Evolutionary conservation across 2,888 invertebrate genomes (phyloP), one percentile per base, ranked within the genome.

Genomic region (Idaea straminata): DNA sequence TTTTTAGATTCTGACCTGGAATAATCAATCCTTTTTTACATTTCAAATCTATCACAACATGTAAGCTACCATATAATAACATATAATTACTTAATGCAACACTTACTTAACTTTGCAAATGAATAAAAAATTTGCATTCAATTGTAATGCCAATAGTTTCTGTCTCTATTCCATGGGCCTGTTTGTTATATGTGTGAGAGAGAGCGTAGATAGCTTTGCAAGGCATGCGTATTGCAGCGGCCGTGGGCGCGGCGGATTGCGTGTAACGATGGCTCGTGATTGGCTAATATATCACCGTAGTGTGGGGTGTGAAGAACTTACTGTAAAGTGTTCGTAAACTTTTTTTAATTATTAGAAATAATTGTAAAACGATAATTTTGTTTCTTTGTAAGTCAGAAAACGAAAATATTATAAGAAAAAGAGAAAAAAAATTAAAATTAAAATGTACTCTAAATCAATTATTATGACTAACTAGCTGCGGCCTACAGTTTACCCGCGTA

Each of bases 41-140:
- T 5, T 15, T 60, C 60, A 60, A 34, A 25, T 15, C 5, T 13
- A 5, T 58, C 47, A 13, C 10, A 10, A 13, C 47, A 4, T 10
- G 7, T 10, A 47, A 47, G 47, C 47, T 47, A 61, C 62, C 47
- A 80, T 78, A 84, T 86, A 87, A 88, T 88, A 87, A 85, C 83
- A 89, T 84, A 86, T 89, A 91, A 91, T 90, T 88, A 89, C 85
- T 82, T 85, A 87, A 88, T 87, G 86, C 87, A 87, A 83, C 79
- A 83, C 83, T 87, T 88, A 86, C 88, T 47, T 47, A 47, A 47
- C 47, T 91, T 88, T 89, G 86, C 89, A 86, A 88, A 83, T 88
- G 87, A 88, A 89, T 87, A 86, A 88, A 87, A 90, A 89, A 89
- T 87, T 89, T 89, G 87, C 91, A 91, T 91, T 82, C 86, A 78